These are phyloP conservation scores for Coelopa frigida DNA, from an alignment of 1,140 invertebrate genomes.

Conservation along the genomic window DNA sequence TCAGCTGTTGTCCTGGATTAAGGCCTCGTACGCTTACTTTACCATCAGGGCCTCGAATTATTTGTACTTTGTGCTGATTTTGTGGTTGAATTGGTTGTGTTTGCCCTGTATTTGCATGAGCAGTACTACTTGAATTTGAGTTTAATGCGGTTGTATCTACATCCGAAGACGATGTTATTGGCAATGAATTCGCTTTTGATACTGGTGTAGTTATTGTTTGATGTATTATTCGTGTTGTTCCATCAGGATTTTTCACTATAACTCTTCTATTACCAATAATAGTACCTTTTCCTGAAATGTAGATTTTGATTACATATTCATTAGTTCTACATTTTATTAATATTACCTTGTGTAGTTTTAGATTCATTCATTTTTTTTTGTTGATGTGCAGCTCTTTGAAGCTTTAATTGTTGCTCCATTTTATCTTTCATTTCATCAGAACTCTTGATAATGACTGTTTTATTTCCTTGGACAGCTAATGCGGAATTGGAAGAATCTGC, in stretches of 20 bases:
- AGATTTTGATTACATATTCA: background rate
- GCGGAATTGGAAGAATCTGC: constrained; percentile 4
- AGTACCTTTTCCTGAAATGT: constrained; percentile 27
- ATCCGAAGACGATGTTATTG: no score
- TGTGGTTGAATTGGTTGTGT: constrained; percentile 8
- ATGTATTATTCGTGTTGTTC: constrained; percentile 65
- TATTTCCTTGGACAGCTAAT: no score
- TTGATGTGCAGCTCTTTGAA: constrained; percentile 79
- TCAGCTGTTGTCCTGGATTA: constrained; percentile 85
- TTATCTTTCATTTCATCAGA: constrained; percentile 79
- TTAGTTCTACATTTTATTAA: background rate
- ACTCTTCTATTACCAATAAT: constrained; percentile 48
- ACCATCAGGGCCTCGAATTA: constrained; percentile 80
- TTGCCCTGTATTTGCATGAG: constrained; percentile 12
- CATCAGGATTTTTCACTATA: constrained; percentile 74
- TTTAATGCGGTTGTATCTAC: no score
- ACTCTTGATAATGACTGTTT: constrained; percentile 19
- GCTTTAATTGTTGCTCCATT: constrained; percentile 79
- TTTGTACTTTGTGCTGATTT: constrained; percentile 74
- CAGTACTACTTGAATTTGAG: background rate
- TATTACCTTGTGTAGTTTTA: constrained; percentile 25
- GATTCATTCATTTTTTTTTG: constrained; percentile 61
- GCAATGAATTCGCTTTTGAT: constrained; percentile 4
- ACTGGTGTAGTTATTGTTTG: constrained; percentile 39
- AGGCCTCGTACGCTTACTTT: constrained; percentile 87